Conservation (phyloP, 2,113 vertebrate genomes). For the Hypanus sabinus region DNA sequence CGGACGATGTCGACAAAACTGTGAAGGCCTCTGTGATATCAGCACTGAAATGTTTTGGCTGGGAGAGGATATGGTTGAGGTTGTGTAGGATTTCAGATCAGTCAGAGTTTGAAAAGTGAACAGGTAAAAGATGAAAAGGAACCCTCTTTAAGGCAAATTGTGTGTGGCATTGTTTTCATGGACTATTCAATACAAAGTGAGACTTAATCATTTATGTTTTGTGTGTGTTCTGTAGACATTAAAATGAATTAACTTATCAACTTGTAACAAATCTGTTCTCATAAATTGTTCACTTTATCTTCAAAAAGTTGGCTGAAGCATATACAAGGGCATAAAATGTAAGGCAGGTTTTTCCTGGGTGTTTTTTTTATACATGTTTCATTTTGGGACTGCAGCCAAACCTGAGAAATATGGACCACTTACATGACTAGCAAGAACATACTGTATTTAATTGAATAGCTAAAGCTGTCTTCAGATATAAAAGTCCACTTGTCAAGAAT, state of each 20-base stretch:
- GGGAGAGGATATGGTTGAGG: background rate
- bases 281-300: background rate
- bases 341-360: background rate
- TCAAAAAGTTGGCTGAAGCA: background rate
- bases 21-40: background rate
- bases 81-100: background rate
- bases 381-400: background rate
- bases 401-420: background rate
- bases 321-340: background rate
- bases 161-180: background rate
- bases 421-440: background rate
- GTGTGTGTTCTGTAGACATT: background rate
- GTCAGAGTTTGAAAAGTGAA: background rate
- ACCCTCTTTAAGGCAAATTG: background rate
- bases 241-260: background rate
- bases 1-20: background rate
- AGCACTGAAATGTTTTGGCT: background rate
- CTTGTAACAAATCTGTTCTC: background rate
- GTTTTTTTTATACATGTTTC: background rate
- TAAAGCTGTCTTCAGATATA: background rate
- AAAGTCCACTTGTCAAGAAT: background rate
- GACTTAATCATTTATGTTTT: background rate
- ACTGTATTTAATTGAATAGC: background rate
- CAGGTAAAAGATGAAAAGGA: background rate
- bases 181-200: background rate